Evolutionary conservation across 2,888 invertebrate species (phyloP).

Genomic region (Brachylomia viminalis): DNA sequence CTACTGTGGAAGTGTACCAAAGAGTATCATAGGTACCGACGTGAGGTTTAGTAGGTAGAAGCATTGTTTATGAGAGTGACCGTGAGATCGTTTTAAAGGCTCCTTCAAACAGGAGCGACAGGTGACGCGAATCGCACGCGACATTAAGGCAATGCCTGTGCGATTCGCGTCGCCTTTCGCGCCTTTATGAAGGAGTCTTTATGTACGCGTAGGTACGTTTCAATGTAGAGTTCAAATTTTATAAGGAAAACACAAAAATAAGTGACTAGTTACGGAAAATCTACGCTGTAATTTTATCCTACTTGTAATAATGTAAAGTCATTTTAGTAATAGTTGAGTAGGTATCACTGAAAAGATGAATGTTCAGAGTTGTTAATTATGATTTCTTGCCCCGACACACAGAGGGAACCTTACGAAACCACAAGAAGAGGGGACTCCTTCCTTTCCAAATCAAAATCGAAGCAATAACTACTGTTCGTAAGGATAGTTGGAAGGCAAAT

Average conservation of each 20-base stretch:
- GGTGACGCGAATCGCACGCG: no score
- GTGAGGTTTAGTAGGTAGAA: neutral
- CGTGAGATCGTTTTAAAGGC: neutral
- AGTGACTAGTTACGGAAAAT: neutral
- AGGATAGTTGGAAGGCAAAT: constrained; percentile 23
- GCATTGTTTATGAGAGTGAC: neutral
- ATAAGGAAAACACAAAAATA: neutral
- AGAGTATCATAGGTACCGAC: neutral
- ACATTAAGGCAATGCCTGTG: no score
- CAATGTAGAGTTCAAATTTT: neutral
- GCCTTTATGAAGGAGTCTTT: no score
- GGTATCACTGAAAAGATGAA: neutral
- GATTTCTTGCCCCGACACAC: neutral
- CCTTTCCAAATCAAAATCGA: neutral
- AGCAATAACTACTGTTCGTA: neutral
- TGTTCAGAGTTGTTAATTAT: no score
- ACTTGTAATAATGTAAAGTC: neutral
- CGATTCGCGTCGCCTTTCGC: no score
- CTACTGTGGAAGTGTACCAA: neutral
- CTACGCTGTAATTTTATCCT: neutral
- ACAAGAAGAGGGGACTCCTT: neutral
- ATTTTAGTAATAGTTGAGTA: neutral
- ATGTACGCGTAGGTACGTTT: neutral
- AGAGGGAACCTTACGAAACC: neutral
- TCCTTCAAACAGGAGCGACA: no score